Conservation (phyloP, 2,888 invertebrate species). For the Amphipyra tragopoginis region DNA sequence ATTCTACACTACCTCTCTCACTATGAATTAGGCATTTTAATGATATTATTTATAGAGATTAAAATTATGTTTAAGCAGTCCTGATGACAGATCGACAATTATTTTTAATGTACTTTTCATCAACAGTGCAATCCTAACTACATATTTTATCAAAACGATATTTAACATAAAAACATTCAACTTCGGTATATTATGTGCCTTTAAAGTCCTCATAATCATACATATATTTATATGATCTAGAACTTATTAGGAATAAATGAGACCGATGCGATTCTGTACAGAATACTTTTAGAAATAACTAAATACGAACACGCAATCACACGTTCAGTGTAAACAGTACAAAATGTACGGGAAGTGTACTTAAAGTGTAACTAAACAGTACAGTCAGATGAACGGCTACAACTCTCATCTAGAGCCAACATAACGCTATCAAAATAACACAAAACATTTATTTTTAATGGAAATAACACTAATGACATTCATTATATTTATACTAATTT, state of each 20-base stretch:
- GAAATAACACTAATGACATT: conserved; percentile 84
- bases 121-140: conserved; percentile 71
- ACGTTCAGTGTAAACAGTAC: conserved; percentile 64
- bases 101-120: conserved; percentile 65
- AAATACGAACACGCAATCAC: conserved; percentile 55
- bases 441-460: conserved; percentile 80
- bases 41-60: conserved; percentile 82
- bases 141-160: conserved; percentile 60
- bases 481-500: conserved; percentile 81
- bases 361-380: conserved; percentile 62
- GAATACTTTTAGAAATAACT: conserved; percentile 55
- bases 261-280: conserved; percentile 69
- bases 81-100: conserved; percentile 73
- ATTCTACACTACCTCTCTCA: conserved; percentile 87
- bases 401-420: conserved; percentile 73
- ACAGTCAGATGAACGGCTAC: conserved; percentile 65
- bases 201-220: conserved; percentile 68
- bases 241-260: conserved; percentile 83
- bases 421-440: conserved; percentile 76
- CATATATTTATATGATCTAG: conserved; percentile 90
- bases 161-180: conserved; percentile 63
- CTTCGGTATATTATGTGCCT: conserved; percentile 63
- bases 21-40: conserved; percentile 85
- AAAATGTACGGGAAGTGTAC: conserved; percentile 62
- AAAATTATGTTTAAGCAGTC: conserved; percentile 78